These are phyloP conservation scores for Naja naja DNA, from an alignment of 2,113 vertebrate species.

Conservation along the genomic window DNA sequence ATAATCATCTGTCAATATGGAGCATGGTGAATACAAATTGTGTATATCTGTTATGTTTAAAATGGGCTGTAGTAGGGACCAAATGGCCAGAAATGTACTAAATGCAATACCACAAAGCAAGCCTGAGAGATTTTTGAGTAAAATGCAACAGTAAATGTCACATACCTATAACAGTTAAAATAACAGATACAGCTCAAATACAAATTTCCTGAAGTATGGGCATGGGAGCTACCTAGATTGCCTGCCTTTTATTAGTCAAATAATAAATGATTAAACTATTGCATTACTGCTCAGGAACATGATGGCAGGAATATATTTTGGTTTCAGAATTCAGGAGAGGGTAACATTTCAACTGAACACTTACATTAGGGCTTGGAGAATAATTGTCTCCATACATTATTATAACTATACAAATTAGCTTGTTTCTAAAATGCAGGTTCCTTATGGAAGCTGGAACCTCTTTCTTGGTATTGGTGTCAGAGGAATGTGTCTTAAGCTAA, in stretches of 20 bases:
- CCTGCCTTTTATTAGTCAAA: neutral
- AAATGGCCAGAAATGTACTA: neutral
- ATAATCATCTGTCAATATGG: neutral
- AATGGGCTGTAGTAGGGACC: neutral
- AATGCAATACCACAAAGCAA: neutral
- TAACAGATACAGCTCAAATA: neutral
- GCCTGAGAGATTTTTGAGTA: neutral
- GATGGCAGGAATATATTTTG: neutral
- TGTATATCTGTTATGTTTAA: neutral
- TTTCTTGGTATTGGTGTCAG: neutral
- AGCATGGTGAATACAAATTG: neutral
- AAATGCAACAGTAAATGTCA: neutral
- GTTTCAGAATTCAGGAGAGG: neutral
- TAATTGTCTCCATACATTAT: neutral
- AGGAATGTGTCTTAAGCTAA: neutral
- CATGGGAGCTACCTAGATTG: neutral
- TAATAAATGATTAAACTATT: neutral
- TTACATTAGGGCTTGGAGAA: neutral
- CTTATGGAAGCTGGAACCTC: neutral
- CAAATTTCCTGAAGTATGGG: neutral
- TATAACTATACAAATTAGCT: neutral
- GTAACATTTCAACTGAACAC: neutral
- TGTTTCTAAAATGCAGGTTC: neutral
- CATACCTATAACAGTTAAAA: neutral
- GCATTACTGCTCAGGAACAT: neutral